Percentiles rank a stretch among this genome's conserved stretches.
phyloP scores from a whole-genome alignment of 2,888 invertebrate genomes.

The Scaptomyza reducta region DNA sequence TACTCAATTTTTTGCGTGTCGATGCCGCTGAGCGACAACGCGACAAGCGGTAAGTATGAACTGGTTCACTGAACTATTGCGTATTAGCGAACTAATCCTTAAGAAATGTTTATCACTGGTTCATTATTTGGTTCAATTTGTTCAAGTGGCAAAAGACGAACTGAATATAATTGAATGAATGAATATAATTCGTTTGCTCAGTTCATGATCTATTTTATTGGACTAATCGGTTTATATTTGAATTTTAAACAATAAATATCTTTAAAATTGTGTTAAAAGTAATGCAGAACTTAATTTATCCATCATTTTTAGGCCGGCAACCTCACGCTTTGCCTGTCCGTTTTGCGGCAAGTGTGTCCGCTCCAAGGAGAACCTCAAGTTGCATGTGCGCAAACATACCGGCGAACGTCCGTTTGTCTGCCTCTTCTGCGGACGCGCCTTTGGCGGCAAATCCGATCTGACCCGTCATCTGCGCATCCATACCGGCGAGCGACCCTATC shows the following conservation, averaged over 20 bases:
- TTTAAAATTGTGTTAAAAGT: no score
- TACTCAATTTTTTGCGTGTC: conserved; percentile 88
- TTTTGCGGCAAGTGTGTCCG: conserved; percentile 95
- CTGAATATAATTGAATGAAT: no score
- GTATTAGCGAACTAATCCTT: no score
- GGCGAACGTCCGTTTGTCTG: conserved; percentile 96
- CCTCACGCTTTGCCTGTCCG: conserved; percentile 92
- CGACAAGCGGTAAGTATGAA: conserved; percentile 85
- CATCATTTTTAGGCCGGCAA: conserved; percentile 75
- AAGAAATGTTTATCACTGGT: no score
- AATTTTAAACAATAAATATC: not conserved
- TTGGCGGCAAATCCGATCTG: conserved; percentile 94
- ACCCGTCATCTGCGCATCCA: conserved; percentile 94
- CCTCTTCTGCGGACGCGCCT: conserved; percentile 94
- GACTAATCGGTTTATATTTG: no score
- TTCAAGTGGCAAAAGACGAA: no score
- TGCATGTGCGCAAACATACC: conserved; percentile 94
- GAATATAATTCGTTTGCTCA: no score
- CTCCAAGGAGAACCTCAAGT: conserved; percentile 93
- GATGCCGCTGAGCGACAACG: conserved; percentile 87
- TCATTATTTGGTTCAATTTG: no score
- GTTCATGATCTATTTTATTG: no score
- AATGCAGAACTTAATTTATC: not conserved
- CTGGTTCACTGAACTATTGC: not conserved
- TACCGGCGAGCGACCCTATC: conserved; percentile 95